phyloP scores from a whole-genome alignment of 2,888 invertebrate species.

The Xanthorhoe designata region DNA sequence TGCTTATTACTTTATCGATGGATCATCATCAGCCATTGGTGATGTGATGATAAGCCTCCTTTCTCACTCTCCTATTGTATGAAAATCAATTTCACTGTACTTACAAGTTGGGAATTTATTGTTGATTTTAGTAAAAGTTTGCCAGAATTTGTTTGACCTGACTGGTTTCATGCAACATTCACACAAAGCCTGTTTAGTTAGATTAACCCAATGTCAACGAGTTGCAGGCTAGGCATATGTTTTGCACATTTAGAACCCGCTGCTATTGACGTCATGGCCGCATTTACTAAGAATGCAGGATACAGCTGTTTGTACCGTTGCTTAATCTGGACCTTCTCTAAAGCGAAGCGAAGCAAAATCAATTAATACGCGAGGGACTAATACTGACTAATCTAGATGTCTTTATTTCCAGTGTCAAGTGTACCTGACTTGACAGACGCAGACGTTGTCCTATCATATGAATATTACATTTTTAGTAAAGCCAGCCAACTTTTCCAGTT shows the following conservation, averaged over 20 bases:
- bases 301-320: neutral
- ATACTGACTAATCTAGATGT: too few species aligned
- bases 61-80: too few species aligned
- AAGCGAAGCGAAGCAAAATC: too few species aligned
- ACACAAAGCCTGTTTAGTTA: constrained; percentile 14
- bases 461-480: too few species aligned
- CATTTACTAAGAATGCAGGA: constrained; percentile 14
- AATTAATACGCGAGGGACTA: too few species aligned
- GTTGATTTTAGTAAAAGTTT: constrained; percentile 8
- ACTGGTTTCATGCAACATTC: constrained; percentile 23
- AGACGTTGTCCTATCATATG: too few species aligned
- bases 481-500: too few species aligned
- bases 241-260: constrained; percentile 34
- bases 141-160: constrained; percentile 12
- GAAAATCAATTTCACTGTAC: neutral
- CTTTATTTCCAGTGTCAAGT: too few species aligned
- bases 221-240: constrained; percentile 41
- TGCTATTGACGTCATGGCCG: constrained; percentile 39
- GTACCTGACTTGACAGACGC: too few species aligned
- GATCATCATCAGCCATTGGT: too few species aligned
- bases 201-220: constrained; percentile 55
- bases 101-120: neutral
- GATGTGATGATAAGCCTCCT: too few species aligned
- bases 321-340: neutral
- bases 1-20: neutral